These are phyloP conservation scores for Clarias magur DNA, from an alignment of 2,113 vertebrate genomes.

Conservation along the genomic window DNA sequence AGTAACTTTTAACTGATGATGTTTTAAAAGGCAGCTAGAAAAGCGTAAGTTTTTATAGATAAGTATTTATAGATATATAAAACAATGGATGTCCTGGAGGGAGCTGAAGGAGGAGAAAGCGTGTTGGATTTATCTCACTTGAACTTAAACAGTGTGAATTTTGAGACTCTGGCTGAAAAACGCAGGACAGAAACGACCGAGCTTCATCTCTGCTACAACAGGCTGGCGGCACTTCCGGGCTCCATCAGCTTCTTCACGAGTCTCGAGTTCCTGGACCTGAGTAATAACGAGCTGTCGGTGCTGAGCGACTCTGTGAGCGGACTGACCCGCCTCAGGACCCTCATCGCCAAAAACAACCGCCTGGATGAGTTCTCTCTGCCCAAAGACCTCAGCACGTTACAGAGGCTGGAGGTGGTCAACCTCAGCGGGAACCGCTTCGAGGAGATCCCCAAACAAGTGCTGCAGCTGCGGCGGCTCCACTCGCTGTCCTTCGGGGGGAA, in stretches of 20 bases:
- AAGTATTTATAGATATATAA: not conserved
- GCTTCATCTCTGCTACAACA: slow-evolving; percentile 81
- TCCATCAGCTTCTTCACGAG: slow-evolving; percentile 78
- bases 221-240: slow-evolving; percentile 74
- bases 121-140: slow-evolving; percentile 79
- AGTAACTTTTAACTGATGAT: not conserved
- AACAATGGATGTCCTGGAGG: slow-evolving; percentile 71
- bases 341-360: slow-evolving; percentile 94
- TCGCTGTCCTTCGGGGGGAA: slow-evolving; percentile 95
- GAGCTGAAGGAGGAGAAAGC: slow-evolving; percentile 58
- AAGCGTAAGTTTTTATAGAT: not conserved
- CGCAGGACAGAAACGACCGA: slow-evolving; percentile 74
- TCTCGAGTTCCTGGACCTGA: slow-evolving; percentile 88
- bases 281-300: slow-evolving; percentile 81
- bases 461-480: slow-evolving; percentile 81
- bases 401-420: slow-evolving; percentile 84
- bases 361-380: slow-evolving; percentile 87
- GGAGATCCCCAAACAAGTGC: slow-evolving; percentile 81
- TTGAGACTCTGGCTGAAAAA: slow-evolving; percentile 68
- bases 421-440: slow-evolving; percentile 92
- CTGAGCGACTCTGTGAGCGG: slow-evolving; percentile 81
- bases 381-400: slow-evolving; percentile 82
- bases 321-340: slow-evolving; percentile 78
- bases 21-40: not conserved
- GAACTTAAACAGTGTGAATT: slow-evolving; percentile 68